Base-by-base conservation (phyloP, 37 sponge, comb jelly and placozoan genomes). In the Chondrilla cf. caribensis region DNA sequence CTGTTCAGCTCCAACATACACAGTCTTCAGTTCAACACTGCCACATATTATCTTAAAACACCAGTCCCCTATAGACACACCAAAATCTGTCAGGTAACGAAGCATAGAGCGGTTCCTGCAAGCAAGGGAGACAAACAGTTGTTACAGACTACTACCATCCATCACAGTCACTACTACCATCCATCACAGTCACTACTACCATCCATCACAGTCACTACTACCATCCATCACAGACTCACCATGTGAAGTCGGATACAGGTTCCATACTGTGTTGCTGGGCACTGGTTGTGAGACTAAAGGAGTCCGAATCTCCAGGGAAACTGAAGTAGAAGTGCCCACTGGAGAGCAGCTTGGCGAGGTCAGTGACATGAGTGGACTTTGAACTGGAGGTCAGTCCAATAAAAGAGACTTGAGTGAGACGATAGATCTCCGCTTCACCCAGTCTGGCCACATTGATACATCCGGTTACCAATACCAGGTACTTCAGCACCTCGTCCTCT, bases 41-140 rank as follows among this genome's bases (percentile, higher is more conserved):
- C 98, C 98, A 81, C 98, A 97, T 60, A 95, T 95, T 51, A 91
- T 54, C 44, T 86, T 79, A 9, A 85, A 80, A 66, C 89, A 41
- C 98, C 98, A 97, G 40, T 77, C 57, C 36, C 79, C 26, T 42
- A 36, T 39, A 68, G 87, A 87, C 21, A 93, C 84, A 18, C 94
- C 91, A 86, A 89, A 97, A 62, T 88, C 54, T n/a, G 79, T 58
- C 38, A 92, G 67, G 79, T 87, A 91, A 15, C 79, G 68, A 24
- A 82, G 41, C 54, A 97, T 73, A 11, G 81, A 68, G 29, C 90
- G 51, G 68, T 97, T 97, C 98, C 98, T 97, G 79, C 3, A 43
- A 28, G 25, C 11, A 22, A 58, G 38, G 37, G 57, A 2, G n/a
- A n/a, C n/a, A n/a, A n/a, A n/a, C 2, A 35, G 26, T 11, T 47